Conservation (phyloP, 2,113 vertebrate species). For the Hirundichthys speculiger region DNA sequence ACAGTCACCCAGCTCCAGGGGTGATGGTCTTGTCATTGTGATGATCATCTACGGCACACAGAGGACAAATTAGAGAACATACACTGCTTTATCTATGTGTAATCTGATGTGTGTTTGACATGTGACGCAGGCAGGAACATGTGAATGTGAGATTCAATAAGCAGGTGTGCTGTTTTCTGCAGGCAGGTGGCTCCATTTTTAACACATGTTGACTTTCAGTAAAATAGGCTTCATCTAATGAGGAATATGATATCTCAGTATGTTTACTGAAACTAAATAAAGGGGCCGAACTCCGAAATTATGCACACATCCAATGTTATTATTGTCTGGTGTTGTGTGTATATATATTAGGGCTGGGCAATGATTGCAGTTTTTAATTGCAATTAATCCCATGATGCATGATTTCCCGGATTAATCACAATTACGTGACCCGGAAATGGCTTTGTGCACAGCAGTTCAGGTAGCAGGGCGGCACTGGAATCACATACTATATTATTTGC, state of each 20-base stretch:
- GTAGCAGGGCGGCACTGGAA: no score
- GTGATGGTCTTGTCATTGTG: slow-evolving; percentile 7
- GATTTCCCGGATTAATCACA: no score
- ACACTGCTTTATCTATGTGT: slow-evolving; percentile 21
- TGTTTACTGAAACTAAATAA: slow-evolving; percentile 19
- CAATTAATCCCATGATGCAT: no score
- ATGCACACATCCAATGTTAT: background rate
- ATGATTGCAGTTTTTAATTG: no score
- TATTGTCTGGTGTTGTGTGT: background rate
- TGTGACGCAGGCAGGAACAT: slow-evolving; percentile 13
- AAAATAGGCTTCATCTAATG: slow-evolving; percentile 6
- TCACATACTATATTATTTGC: no score
- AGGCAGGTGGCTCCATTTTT: slow-evolving; percentile 11
- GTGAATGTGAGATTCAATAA: background rate
- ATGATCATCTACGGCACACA: background rate
- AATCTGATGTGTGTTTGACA: slow-evolving; percentile 18
- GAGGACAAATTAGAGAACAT: slow-evolving; percentile 21
- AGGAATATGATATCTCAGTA: slow-evolving; percentile 19
- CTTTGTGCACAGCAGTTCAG: no score
- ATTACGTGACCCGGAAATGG: no score
- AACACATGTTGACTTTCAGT: slow-evolving; percentile 15
- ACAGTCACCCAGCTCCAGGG: slow-evolving; percentile 29
- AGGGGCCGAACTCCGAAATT: background rate
- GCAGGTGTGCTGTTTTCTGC: slow-evolving; percentile 12
- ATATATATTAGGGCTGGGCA: no score